Conservation (phyloP, 2,797 vertebrate genomes). For the Erpetoichthys calabaricus region DNA sequence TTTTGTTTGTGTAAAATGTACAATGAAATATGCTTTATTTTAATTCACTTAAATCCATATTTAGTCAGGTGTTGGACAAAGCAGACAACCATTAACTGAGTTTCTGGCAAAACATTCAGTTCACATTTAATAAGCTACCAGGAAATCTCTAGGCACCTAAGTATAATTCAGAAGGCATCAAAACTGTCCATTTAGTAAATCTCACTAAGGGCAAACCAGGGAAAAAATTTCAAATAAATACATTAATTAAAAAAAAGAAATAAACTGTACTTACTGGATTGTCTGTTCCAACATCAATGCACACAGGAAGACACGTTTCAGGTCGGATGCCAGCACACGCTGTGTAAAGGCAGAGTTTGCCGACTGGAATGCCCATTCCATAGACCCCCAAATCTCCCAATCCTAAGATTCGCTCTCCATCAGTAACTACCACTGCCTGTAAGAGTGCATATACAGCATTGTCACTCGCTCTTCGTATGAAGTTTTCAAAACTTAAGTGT, state of each 20-base stretch:
- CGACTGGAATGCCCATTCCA: conserved; percentile 94
- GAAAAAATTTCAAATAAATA: background rate
- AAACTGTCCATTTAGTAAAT: background rate
- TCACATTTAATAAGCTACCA: too few species aligned
- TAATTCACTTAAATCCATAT: too few species aligned
- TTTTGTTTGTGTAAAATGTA: too few species aligned
- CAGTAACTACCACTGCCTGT: conserved; percentile 91
- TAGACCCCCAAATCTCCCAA: conserved; percentile 92
- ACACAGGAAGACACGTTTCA: conserved; percentile 79
- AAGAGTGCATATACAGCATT: background rate
- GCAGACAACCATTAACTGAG: too few species aligned
- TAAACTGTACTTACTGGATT: conserved; percentile 56
- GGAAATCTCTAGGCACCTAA: too few species aligned
- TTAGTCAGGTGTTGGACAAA: too few species aligned
- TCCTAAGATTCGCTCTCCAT: conserved; percentile 90
- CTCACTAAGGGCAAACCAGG: background rate
- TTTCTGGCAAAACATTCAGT: too few species aligned
- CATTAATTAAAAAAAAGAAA: background rate
- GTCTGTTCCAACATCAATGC: conserved; percentile 88
- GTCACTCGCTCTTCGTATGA: background rate
- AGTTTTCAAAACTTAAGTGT: background rate
- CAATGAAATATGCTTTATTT: too few species aligned
- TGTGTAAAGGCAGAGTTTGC: conserved; percentile 89
- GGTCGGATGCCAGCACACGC: conserved; percentile 88
- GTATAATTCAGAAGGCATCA: too few species aligned